Base-by-base conservation (phyloP, 2,113 vertebrate species). In the Eubucco bourcierii region DNA sequence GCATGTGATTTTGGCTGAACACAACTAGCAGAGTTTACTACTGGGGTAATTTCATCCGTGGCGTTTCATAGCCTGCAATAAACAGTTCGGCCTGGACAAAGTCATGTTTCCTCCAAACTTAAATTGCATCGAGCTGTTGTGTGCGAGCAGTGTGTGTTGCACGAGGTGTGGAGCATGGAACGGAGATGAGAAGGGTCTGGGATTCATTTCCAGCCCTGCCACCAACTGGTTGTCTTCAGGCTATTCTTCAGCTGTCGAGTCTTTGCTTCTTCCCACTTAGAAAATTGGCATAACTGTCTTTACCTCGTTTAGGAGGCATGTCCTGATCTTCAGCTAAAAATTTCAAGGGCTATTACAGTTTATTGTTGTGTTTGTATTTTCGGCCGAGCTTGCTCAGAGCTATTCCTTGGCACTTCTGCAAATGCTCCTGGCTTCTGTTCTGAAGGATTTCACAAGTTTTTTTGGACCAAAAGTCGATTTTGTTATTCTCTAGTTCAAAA, bases 11-110 rank as follows among this genome's bases (percentile, higher is more conserved):
- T 90, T 63, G 65, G 28, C 71, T 88, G 79, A 90, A 71, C 23
- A 16, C 60, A 87, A 91, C 93, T 87, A 86, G 61, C 85, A 53
- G 84, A 84, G 87, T 94, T 95, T 94, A 90, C 90, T 88, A 6
- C 67, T 85, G 34, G 68, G 52, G 53, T 85, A 91, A 95, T 82
- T 70, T 82, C 73, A 91, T 77, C 85, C 3, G 0, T 67, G 60
- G 58, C 47, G 28, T 90, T 91, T 72, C 58, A 6, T 47, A 66
- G 76, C 33, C 58, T 21, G 34, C 33, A 37, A 88, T 90, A 87
- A 91, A 88, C 83, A 81, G 60, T 75, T 88, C 77, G 73, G 74
- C 58, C 84, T 77, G 80, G 64, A 59, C 90, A 59, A 88, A 76
- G 65, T n/a, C 3, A 0, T 41, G 31, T 67, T 94, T 86, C 64